phyloP scores from a whole-genome alignment of 2,113 vertebrate species.

The Notothenia coriiceps region DNA sequence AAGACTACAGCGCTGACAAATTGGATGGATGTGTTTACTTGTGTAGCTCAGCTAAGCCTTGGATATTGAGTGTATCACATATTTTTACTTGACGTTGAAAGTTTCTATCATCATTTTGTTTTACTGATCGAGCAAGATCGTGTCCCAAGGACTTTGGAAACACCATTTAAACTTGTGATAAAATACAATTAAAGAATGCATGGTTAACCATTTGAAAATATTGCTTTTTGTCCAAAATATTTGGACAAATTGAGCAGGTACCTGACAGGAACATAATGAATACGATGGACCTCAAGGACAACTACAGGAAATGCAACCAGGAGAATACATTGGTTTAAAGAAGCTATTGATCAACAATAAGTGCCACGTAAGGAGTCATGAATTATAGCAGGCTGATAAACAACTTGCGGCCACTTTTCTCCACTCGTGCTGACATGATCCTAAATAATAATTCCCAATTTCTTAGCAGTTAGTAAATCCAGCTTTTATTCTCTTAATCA shows the following conservation, averaged over 20 bases:
- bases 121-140: conserved; percentile 20
- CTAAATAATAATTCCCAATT: neutral
- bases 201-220: conserved; percentile 28
- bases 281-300: conserved; percentile 26
- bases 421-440: neutral
- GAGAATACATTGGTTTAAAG: conserved; percentile 21
- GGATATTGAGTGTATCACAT: conserved; percentile 48
- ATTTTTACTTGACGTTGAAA: conserved; percentile 40
- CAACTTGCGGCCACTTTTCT: conserved; percentile 2
- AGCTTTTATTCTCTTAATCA: neutral
- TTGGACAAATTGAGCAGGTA: conserved; percentile 20
- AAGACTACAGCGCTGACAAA: conserved; percentile 66
- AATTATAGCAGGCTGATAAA: neutral
- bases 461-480: neutral
- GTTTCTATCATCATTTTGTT: conserved; percentile 24
- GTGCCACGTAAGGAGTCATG: neutral
- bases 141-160: conserved; percentile 16
- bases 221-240: neutral
- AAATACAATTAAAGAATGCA: conserved; percentile 34
- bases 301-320: neutral
- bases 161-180: conserved; percentile 17
- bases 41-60: conserved; percentile 55
- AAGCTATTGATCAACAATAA: conserved; percentile 30
- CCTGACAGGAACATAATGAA: conserved; percentile 26
- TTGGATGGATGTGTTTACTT: conserved; percentile 70